Conservation (phyloP, 2,797 vertebrate species). For the Anableps anableps region DNA sequence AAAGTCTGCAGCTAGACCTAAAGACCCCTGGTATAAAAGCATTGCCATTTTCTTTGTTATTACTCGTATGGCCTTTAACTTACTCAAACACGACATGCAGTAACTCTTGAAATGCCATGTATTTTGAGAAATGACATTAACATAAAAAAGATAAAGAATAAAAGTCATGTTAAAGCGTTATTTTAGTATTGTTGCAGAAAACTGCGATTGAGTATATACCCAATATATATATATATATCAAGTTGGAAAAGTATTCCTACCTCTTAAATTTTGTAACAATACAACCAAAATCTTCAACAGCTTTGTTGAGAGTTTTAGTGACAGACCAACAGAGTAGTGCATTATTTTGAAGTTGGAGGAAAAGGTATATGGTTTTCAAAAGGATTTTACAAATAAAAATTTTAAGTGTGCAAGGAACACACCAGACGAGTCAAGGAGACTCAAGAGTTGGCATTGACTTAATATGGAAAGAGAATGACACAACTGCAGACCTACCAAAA, state of each 20-base stretch:
- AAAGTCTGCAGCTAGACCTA: slow-evolving; percentile 18
- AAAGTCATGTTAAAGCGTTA: slow-evolving; percentile 2
- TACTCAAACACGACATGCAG: slow-evolving; percentile 40
- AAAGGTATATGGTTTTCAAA: background rate
- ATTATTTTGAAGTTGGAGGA: background rate
- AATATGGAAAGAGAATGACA: too few species aligned
- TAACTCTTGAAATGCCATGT: slow-evolving; percentile 57
- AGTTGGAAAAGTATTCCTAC: background rate
- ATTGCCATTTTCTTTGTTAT: slow-evolving; percentile 55
- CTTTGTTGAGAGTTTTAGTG: too few species aligned
- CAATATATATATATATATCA: background rate
- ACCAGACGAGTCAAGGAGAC: too few species aligned
- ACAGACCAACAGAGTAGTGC: background rate
- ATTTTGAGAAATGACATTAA: slow-evolving; percentile 56
- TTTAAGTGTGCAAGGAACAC: background rate
- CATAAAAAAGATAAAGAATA: background rate
- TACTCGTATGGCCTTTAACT: slow-evolving; percentile 35
- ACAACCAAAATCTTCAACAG: background rate
- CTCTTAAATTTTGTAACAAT: background rate
- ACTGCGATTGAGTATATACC: too few species aligned
- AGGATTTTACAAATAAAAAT: background rate
- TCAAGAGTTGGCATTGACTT: too few species aligned
- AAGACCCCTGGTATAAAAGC: slow-evolving; percentile 53
- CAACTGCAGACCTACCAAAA: too few species aligned
- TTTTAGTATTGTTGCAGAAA: background rate